These are phyloP conservation scores for Eonycteris spelaea DNA, from an alignment of 2,113 vertebrate species.

Conservation along the genomic window DNA sequence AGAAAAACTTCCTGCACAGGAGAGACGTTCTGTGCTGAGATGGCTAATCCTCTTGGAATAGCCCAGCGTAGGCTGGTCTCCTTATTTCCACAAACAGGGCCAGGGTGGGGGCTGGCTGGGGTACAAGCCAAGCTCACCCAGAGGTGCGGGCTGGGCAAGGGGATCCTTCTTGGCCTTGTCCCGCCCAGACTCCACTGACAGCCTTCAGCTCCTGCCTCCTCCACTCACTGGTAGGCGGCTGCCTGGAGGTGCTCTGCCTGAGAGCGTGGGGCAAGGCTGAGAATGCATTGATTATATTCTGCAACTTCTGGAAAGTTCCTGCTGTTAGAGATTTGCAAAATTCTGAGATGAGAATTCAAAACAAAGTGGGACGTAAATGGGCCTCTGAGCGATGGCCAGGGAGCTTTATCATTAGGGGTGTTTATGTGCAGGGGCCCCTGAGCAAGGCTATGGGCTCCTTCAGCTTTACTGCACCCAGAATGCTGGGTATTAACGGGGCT, in stretches of 20 bases:
- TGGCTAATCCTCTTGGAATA: constrained; percentile 34
- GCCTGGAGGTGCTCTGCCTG: neutral
- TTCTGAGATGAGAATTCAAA: constrained; percentile 56
- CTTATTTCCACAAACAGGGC: constrained; percentile 10
- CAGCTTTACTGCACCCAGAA: constrained; percentile 39
- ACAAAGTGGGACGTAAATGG: constrained; percentile 54
- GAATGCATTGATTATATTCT: constrained; percentile 22
- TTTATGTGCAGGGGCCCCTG: constrained; percentile 56
- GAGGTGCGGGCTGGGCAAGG: neutral
- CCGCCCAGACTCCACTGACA: neutral
- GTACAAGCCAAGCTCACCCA: neutral
- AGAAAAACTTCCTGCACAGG: constrained; percentile 51
- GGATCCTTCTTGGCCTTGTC: neutral
- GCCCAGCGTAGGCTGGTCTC: constrained; percentile 15
- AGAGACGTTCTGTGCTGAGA: constrained; percentile 3
- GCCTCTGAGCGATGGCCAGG: neutral
- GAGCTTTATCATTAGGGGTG: constrained; percentile 46
- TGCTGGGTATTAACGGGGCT: constrained; percentile 46
- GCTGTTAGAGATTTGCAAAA: constrained; percentile 49
- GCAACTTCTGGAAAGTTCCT: constrained; percentile 35
- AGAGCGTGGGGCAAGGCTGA: neutral
- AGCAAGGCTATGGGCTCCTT: neutral
- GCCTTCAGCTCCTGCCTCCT: neutral
- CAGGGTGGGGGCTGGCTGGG: neutral
- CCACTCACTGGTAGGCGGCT: neutral